Base-by-base conservation (phyloP, 2,888 invertebrate genomes). In the Epirrita christyi region DNA sequence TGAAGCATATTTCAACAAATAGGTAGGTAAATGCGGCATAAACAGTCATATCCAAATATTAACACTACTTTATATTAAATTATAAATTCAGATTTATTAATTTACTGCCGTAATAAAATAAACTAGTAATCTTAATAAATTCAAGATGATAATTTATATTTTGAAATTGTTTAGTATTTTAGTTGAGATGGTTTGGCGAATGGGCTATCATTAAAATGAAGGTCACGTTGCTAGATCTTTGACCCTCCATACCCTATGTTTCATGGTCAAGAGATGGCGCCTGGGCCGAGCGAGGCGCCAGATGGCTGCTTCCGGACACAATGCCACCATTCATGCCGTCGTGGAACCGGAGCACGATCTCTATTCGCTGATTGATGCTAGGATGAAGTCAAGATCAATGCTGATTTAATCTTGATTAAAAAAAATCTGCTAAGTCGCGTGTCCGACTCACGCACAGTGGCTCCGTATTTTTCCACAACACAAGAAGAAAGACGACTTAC, bases 201-300 rank as follows among this genome's bases (percentile, higher is more conserved):
- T 46, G 36, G 36, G 15, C 43, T 55, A 27, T 45, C 56, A 57
- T 78, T 72, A 64, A 70, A 72, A 77, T 80, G 78, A 78, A 83
- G 88, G 86, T 86, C 85, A 82, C 72, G 78, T 72, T 73, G 73
- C 65, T 76, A 78, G 85, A 81, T 79, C 83, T 85, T 81, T 85
- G 84, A 83, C 83, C 85, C 82, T 76, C 70, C 68, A 68, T 78
- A 77, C 80, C 73, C 76, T 75, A 72, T 75, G 80, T 76, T 81
- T 87, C 87, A 88, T 73, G 88, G 90, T 69, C 86, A 69, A 57
- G 62, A 68, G 70, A 65, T 70, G 84, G 82, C 83, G 86, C 83
- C 88, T 65, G 65, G 63, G 66, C 28, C 28, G n/a, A 21, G 45
- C 6, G 66, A 68, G 75, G 77, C 81, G 81, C 84, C 83, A 83